Conservation (phyloP, 2,797 vertebrate species). For the Aldrovandia affinis region DNA sequence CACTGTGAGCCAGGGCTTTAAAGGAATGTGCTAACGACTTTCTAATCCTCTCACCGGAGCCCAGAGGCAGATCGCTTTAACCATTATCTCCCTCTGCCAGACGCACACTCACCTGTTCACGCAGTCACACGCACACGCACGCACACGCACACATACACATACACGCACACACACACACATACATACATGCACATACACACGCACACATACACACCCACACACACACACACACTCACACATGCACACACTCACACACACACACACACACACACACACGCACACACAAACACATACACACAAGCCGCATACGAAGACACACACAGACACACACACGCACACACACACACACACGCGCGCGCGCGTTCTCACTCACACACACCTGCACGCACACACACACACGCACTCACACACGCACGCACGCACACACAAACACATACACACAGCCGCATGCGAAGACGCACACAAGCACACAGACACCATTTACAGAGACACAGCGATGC, state of each 20-base stretch:
- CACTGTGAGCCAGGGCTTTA: background rate
- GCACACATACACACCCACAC: background rate
- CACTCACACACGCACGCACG: background rate
- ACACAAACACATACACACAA: background rate
- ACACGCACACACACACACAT: background rate
- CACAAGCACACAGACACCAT: background rate
- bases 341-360: background rate
- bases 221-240: background rate
- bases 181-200: background rate
- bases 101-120: slow-evolving; percentile 47
- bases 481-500: background rate
- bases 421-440: background rate
- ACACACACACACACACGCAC: background rate
- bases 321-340: background rate
- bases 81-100: slow-evolving; percentile 11
- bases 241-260: background rate
- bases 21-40: background rate
- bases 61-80: background rate
- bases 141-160: slow-evolving; percentile 19
- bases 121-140: slow-evolving; percentile 53
- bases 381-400: background rate
- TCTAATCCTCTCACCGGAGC: background rate
- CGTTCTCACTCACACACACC: too few relatives aligned
- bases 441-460: background rate
- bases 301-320: background rate